Evolutionary conservation across 1,140 invertebrate genomes (phyloP), one percentile per base, ranked within the genome.

Genomic region (Bombus fervidus): DNA sequence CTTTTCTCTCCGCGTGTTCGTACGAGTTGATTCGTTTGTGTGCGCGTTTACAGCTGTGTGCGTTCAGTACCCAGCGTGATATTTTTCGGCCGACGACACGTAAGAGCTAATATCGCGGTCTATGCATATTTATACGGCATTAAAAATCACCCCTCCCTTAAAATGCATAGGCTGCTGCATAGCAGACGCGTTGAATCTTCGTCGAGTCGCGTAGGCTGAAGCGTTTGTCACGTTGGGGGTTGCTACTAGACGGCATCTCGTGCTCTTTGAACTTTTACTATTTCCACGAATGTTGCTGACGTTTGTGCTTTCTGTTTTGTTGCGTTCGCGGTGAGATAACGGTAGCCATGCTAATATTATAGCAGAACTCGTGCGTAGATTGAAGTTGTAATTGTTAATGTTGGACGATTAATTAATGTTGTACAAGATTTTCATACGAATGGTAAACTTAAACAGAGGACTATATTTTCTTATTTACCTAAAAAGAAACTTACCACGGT

Each of bases 61-160:
- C 47, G 76, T 74, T 59, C 75, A n/a, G 74, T 71, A 85, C 92
- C 91, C 89, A 82, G 91, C 86, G 91, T 90, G 92, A 94, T 94
- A 93, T 93, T 94, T 94, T 93, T 91, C 78, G 88, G 86, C 22
- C 86, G 87, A 73, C 91, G 90, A 93, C 91, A 93, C 92, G 92
- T 94, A 94, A 94, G 93, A 94, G 94, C 94, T 94, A 95, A 95
- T 95, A 95, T 94, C 93, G 89, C 89, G 90, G 90, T 89, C 94
- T 93, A 95, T 95, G 94, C 94, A 95, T 95, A 95, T 95, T 95
- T 94, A 95, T 95, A 94, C 93, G 92, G 89, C 94, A 95, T 95
- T 95, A 95, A 95, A 95, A 95, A 94, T 94, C 93, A 92, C 92
- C 92, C 92, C 92, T 94, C 90, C 94, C 93, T 94, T 94, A 94